A percentile compares a stretch with the other conserved stretches of the same genome.
These are phyloP conservation scores for Drosophila mimetica DNA, from an alignment of 2,888 invertebrate species.

Conservation along the genomic window DNA sequence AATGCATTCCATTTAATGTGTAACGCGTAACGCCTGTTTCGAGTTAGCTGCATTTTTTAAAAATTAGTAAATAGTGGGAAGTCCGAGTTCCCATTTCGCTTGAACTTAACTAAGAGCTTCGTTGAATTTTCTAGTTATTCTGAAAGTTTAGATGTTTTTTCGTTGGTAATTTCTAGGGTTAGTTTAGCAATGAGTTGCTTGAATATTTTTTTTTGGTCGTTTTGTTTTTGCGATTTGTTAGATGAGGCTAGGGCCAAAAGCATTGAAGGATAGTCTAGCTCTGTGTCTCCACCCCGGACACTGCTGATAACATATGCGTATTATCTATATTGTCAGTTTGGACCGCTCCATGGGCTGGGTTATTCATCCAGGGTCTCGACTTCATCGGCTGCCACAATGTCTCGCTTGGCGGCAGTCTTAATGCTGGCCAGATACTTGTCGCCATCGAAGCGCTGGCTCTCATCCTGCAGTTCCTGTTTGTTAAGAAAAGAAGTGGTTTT, in stretches of 20 bases:
- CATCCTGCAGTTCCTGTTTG: constrained; percentile 83
- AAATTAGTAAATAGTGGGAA: constrained; percentile 46
- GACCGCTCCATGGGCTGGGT: neutral
- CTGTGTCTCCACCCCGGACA: constrained; percentile 17
- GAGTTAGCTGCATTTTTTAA: constrained; percentile 39
- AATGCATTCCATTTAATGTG: constrained; percentile 63
- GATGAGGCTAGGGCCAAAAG: constrained; percentile 51
- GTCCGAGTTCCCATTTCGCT: constrained; percentile 12
- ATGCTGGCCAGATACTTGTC: constrained; percentile 83
- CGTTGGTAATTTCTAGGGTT: constrained; percentile 51
- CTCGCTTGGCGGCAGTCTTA: constrained; percentile 83
- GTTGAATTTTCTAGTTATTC: constrained; percentile 37
- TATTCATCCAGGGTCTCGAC: constrained; percentile 77
- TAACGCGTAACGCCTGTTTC: constrained; percentile 43
- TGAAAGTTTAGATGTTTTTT: constrained; percentile 44
- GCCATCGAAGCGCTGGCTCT: constrained; percentile 84
- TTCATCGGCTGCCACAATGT: constrained; percentile 81
- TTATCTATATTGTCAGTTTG: constrained; percentile 43
- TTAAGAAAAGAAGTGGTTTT: neutral
- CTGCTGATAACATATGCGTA: constrained; percentile 17
- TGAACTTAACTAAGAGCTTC: constrained; percentile 66
- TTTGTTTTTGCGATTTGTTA: constrained; percentile 45
- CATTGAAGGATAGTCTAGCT: constrained; percentile 48
- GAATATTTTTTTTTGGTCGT: constrained; percentile 58
- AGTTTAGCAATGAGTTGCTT: constrained; percentile 47